Conservation (phyloP, 2,888 invertebrate genomes). For the Priapulus caudatus region DNA sequence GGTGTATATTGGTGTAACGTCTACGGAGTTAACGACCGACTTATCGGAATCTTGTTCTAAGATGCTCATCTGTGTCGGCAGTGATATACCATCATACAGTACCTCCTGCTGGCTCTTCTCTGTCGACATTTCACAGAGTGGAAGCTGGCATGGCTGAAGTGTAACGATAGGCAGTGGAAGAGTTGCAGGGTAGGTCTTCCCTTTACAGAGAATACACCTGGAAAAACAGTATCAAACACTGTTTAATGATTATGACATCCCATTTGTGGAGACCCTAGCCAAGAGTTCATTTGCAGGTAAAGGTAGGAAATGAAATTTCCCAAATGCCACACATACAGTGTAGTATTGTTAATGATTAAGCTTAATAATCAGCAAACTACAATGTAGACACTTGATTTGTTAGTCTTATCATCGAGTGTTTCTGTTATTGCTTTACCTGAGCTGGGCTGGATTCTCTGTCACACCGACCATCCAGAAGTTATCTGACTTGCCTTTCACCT, state of each 20-base stretch:
- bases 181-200: conserved; percentile 72
- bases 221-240: no score
- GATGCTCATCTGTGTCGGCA: no score
- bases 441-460: conserved; percentile 60
- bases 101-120: conserved; percentile 75
- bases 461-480: conserved; percentile 64
- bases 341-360: background rate
- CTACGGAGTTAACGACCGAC: no score
- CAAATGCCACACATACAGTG: conserved; percentile 6
- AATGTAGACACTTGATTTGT: background rate
- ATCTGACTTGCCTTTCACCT: conserved; percentile 55
- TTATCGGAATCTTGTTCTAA: no score
- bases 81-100: conserved; percentile 22
- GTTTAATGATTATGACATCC: no score
- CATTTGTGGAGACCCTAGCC: conserved; percentile 9
- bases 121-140: conserved; percentile 59
- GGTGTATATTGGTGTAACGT: no score
- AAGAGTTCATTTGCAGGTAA: conserved; percentile 8
- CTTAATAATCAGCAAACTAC: background rate
- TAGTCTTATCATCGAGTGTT: background rate
- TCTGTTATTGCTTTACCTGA: conserved; percentile 40
- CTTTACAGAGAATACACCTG: conserved; percentile 76
- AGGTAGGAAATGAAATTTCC: background rate
- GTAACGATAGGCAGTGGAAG: conserved; percentile 69
- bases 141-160: conserved; percentile 56